Base-by-base conservation (phyloP, 2,797 vertebrate species). In the Melopsittacus undulatus region DNA sequence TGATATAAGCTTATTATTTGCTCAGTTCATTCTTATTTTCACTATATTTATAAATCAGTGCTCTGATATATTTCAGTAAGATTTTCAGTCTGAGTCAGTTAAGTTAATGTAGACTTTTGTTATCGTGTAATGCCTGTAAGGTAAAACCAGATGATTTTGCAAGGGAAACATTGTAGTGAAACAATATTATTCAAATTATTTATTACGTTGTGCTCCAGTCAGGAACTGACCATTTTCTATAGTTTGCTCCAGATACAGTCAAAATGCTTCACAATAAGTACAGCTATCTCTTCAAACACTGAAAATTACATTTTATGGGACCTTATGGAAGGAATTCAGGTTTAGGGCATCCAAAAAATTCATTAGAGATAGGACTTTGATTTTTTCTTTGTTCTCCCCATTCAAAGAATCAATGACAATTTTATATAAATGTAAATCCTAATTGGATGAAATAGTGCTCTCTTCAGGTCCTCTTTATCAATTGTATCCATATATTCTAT, bases 21-120 rank as follows among this genome's bases (percentile, higher is more conserved):
- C 29, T 77, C 76, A 3, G 8, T 77, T 87, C 23, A 45, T 75
- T 87, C 89, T 13, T 78, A 26, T 85, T 85, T 85, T 49, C 87
- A 14, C 5, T 80, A 34, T 29, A 5, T 62, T 82, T 67, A 40
- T 62, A 74, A 59, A 83, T 62, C 5, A 45, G 23, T 29, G 24
- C 36, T 70, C 49, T 82, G 2, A 5, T 68, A 21, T 86, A 27
- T 68, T 64, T 56, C 23, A 75, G 29, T 45, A 73, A 75, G 5
- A 22, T 90, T 68, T 81, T 91, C 48, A 72, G 0, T 49, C 29
- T 88, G 54, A 54, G 16, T 77, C 18, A 68, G 40, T 1, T 78
- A 34, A 88, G 56, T 34, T 89, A 57, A 40, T 72, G 75, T 84
- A 19, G 9, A 16, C 2, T 16, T 67, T 76, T 26, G 74, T 69